Base-by-base conservation (phyloP, 2,797 vertebrate genomes). In the Pangasius krempfi region DNA sequence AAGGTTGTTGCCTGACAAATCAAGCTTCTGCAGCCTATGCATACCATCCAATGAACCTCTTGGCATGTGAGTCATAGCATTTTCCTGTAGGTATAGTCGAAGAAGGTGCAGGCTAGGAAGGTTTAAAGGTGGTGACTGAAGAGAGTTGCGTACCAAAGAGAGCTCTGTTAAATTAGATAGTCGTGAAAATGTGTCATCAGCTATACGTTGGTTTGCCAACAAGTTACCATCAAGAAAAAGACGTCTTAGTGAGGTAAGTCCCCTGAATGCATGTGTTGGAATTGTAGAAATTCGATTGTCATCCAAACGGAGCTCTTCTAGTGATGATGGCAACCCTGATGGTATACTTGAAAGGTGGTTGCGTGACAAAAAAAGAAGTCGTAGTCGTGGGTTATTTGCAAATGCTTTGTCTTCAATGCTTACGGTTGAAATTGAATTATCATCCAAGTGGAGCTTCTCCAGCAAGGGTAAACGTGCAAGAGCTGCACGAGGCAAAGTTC, bases 301-400 rank as follows among this genome's bases (percentile, higher is more conserved):
- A 0, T 99, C 98, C 84, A 99, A 27, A 0, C 98, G 94, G 87
- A 99, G 93, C 93, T 99, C 98, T 93, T 99, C 98, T 91, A 99
- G 93, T 0, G 97, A 98, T 60, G 96, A 96, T 0, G 98, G 98
- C 89, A 99, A 90, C 7, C 98, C 98, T 0, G 98, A 95, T 0
- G 98, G 98, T 84, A 99, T 98, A 95, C 97, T 98, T 87, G 98
- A 99, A 37, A 99, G 95, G 93, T 98, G 98, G 91, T 99, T 99
- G 0, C 98, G 96, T 20, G 98, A 99, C 0, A 99, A 93, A 92
- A 99, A 99, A 9, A 99, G 95, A 18, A 99, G 91, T 27, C 97
- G 95, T 13, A 99, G 94, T 85, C 95, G 95, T 0, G 94, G 95
- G 92, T 96, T 99, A 89, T 98, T 97, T 1, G 97, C 97, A 20